Percentiles rank a stretch among this genome's conserved stretches.
Conservation (phyloP, 1,140 invertebrate species). For the Caenorhabditis remanei region DNA sequence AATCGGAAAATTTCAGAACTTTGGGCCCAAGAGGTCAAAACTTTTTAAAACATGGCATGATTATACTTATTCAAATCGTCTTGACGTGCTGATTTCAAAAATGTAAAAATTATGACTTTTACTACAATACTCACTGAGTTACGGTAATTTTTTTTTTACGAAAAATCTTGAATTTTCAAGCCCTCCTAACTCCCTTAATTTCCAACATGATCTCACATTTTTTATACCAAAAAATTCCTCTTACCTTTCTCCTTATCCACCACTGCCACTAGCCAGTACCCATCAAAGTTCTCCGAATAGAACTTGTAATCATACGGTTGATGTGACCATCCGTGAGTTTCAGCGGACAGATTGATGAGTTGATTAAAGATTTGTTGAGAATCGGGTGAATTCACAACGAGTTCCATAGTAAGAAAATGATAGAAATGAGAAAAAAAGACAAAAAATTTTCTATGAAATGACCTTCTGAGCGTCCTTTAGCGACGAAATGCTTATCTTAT, state of each 20-base stretch:
- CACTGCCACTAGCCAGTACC: neutral
- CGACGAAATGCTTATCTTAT: too few relatives aligned
- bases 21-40: neutral
- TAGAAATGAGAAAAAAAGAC: neutral
- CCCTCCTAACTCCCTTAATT: too few relatives aligned
- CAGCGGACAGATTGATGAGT: neutral
- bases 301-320: neutral
- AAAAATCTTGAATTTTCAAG: neutral
- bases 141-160: neutral
- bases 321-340: conserved; percentile 1
- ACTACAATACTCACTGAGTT: neutral
- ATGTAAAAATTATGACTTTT: neutral
- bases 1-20: too few relatives aligned
- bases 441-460: neutral
- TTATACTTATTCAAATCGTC: neutral
- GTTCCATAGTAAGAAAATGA: neutral
- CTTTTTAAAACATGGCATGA: neutral
- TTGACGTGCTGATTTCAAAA: neutral
- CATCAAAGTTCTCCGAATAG: neutral
- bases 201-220: too few relatives aligned
- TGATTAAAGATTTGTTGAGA: neutral
- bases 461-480: too few relatives aligned
- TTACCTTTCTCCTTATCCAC: neutral
- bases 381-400: neutral
- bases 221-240: too few relatives aligned